Evolutionary conservation across 2,888 invertebrate genomes (phyloP), one percentile per base, ranked within the genome.

Genomic region (Caenorhabditis zanzibari): DNA sequence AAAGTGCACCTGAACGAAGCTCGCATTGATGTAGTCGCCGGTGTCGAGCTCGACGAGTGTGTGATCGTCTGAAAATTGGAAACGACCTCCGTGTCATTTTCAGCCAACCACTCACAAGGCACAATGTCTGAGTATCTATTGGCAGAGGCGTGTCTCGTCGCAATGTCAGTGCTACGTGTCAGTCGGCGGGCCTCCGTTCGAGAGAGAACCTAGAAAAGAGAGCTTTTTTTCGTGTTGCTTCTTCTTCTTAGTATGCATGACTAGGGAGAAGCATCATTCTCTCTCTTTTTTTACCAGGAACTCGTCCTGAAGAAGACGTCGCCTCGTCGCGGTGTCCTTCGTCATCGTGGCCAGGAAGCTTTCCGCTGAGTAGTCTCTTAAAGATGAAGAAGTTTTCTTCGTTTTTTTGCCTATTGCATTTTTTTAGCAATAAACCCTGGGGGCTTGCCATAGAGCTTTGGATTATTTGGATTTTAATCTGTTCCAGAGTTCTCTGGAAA

Each of bases 71-170:
- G 79, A 28, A 82, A 82, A 28, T 28, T 16, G 58, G 54, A 26
- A 56, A 10, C 14, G 26, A 68, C 7, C 32, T 32, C 4, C 32
- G 5, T 32, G 12, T 68, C 54, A 16, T 16, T 19, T 54, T 16
- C 54, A 10, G 54, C 35, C 19, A 54, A 41, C 24, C 7, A 54
- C 83, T 79, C 56, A 83, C 83, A 83, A 24, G 83, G 83, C 61
- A 83, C 75, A 75, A 83, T 83, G 79, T 83, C 83, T 74, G 83
- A 71, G 79, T 83, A 83, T 79, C 83, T 69, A 41, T 83, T 83
- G 49, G 71, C 54, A 0, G 68, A 38, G 22, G 69, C 72, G 41
- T 83, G 28, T 83, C 75, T 79, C 63, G 64, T 59, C 19, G 79
- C 83, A 64, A 58, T 63, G 52, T 79, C 77, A n/a, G 71, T 66